phyloP scores from a whole-genome alignment of 2,888 invertebrate genomes.

The Chydorus sphaericus region DNA sequence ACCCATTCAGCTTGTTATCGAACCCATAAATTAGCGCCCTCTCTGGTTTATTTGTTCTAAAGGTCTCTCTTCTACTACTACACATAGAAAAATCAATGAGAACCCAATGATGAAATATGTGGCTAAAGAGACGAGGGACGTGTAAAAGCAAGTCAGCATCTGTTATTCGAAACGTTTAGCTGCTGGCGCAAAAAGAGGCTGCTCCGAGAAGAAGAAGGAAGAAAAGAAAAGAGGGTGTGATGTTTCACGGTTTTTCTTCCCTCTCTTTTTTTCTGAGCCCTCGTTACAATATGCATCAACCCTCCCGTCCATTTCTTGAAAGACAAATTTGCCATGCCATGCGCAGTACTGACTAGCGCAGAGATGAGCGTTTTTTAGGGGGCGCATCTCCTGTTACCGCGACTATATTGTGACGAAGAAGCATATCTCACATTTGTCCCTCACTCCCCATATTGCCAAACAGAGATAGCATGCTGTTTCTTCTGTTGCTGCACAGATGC shows the following conservation, averaged over 20 bases:
- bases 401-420: not conserved
- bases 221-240: not conserved
- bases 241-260: slow-evolving; percentile 2
- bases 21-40: too few species aligned
- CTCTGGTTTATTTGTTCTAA: too few species aligned
- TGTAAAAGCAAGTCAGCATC: not conserved
- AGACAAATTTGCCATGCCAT: not conserved
- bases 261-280: not conserved
- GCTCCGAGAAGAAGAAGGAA: not conserved
- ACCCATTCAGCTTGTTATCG: too few species aligned
- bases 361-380: too few species aligned
- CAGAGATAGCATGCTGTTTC: not conserved
- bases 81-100: too few species aligned
- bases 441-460: not conserved
- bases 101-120: too few species aligned
- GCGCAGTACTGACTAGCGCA: too few species aligned
- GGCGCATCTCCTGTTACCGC: too few species aligned
- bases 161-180: slow-evolving; percentile 1
- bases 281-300: not conserved
- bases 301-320: slow-evolving; percentile 1
- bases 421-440: not conserved
- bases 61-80: too few species aligned
- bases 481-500: too few species aligned
- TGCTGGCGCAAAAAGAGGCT: not conserved
- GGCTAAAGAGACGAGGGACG: not conserved